Conservation (phyloP, 2,113 vertebrate genomes). For the Guaruba guarouba region DNA sequence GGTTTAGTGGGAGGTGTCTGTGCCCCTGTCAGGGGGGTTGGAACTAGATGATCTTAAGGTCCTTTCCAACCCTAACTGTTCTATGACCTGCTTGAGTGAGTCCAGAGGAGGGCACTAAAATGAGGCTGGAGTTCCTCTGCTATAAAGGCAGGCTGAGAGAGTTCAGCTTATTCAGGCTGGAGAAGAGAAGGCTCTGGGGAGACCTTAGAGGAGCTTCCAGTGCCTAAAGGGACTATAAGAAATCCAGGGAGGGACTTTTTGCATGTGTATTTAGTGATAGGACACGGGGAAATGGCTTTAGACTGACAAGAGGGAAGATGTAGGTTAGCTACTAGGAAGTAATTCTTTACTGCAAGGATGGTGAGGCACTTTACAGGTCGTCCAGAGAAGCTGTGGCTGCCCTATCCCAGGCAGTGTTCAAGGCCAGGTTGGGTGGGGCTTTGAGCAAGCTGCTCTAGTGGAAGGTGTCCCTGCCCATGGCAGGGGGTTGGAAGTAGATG, state of each 20-base stretch:
- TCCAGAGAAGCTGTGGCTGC: background rate
- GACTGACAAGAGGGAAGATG: background rate
- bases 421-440: background rate
- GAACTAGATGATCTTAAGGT: too few species aligned
- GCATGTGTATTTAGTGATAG: background rate
- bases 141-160: background rate
- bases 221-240: background rate
- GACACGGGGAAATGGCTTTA: background rate
- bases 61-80: too few species aligned
- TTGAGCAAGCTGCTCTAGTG: background rate
- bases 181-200: background rate
- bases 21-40: too few species aligned
- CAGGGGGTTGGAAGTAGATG: background rate
- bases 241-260: background rate
- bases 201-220: background rate
- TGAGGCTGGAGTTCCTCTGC: background rate
- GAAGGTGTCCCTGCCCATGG: background rate
- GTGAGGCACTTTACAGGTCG: background rate
- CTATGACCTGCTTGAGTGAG: background rate
- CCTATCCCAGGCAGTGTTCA: background rate
- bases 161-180: background rate
- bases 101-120: background rate
- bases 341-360: background rate
- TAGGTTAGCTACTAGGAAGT: background rate
- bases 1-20: too few species aligned